Base-by-base conservation (phyloP, 92 coral and sea anemone genomes). In the Pocillopora meandrina region DNA sequence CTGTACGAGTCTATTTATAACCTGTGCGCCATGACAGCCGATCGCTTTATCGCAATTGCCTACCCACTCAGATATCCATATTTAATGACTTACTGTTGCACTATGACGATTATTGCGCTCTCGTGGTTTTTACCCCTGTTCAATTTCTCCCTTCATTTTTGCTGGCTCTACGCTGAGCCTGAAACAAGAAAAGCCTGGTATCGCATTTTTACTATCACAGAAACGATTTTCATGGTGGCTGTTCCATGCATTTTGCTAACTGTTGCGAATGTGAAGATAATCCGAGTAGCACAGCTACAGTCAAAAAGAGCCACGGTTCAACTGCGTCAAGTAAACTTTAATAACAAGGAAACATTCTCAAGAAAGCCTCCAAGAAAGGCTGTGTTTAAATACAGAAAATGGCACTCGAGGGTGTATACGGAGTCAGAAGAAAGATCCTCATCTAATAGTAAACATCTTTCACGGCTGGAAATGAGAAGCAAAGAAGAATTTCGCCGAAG, bases 121-220 rank as follows among this genome's bases (percentile, higher is more conserved):
- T 79, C 86, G 15, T 89, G 92, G 92, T 33, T 68, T 26, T 59
- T 85, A 13, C 92, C 92, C 6, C 65, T 89, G 16, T 56, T 89
- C 9, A 85, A 86, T 64, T 82, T 90, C 80, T 71, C 52, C 10
- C 68, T 82, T 1, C 93, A 90, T 52, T 86, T 90, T 60, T 65
- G 78, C 2, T 90, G 93, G 93, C 64, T 90, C 18, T 90, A 79
- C 71, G 87, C 93, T 20, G 62, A 55, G 60, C 78, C 90, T 7
- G 70, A 12, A 5, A 79, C 85, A 26, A 89, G 72, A 59, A 17
- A 68, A n/a, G 69, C 18, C 62, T 85, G 92, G 89, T 64, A 67
- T 62, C 83, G 69, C 23, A 82, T 67, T 65, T 90, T 90, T 73
- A 90, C 93, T 9, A 71, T 76, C 13, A 8, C 57, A 31, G 88